These are phyloP conservation scores for Axinella damicornis DNA, from an alignment of 37 sponge, comb jelly and placozoan species.

Conservation along the genomic window DNA sequence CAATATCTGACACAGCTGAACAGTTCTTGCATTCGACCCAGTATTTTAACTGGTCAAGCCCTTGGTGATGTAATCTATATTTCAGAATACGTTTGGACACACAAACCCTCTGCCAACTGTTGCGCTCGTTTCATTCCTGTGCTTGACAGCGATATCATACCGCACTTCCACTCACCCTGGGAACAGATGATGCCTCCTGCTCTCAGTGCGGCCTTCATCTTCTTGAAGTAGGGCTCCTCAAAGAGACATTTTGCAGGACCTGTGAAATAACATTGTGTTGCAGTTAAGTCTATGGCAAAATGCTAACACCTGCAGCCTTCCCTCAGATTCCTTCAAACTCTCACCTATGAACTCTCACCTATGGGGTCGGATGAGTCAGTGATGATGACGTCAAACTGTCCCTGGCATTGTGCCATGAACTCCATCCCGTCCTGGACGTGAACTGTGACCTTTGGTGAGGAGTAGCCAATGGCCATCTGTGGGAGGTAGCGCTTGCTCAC, in stretches of 20 bases:
- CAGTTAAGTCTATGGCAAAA: neutral
- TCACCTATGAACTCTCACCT: slow-evolving; percentile 18
- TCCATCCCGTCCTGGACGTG: slow-evolving; percentile 77
- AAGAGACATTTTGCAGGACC: slow-evolving; percentile 87
- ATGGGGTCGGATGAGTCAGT: slow-evolving; percentile 88
- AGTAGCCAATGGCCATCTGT: too few species aligned
- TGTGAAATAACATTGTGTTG: neutral
- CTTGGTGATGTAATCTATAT: too few species aligned
- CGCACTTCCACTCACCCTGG: slow-evolving; percentile 89
- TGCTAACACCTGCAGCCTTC: neutral
- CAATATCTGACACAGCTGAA: too few species aligned
- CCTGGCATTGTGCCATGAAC: slow-evolving; percentile 50
- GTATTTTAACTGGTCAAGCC: too few species aligned
- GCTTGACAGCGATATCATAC: too few species aligned
- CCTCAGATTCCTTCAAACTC: neutral
- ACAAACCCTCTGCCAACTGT: neutral
- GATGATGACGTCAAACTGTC: slow-evolving; percentile 90
- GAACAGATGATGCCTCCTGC: slow-evolving; percentile 83
- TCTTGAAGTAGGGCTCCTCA: slow-evolving; percentile 74
- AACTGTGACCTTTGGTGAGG: slow-evolving; percentile 51
- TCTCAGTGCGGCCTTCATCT: slow-evolving; percentile 71
- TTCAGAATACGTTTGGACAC: too few species aligned
- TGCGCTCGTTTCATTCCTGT: neutral
- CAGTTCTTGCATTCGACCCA: too few species aligned
- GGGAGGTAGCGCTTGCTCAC: neutral